These are phyloP conservation scores for Reinhardtius hippoglossoides DNA, from an alignment of 2,113 vertebrate genomes.

Conservation along the genomic window DNA sequence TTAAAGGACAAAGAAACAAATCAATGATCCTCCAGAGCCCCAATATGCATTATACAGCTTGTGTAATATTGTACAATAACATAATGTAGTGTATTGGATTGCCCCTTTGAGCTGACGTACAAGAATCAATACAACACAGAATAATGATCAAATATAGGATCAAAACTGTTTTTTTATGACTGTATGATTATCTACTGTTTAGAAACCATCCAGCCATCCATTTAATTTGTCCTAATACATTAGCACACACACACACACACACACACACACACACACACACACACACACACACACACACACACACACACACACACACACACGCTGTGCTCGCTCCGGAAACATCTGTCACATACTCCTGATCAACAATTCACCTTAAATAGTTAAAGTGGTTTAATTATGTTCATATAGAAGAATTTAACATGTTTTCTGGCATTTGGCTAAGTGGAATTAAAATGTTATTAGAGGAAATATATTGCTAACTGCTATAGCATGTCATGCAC, in stretches of 20 bases:
- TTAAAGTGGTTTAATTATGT: conserved; percentile 36
- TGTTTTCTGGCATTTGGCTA: conserved; percentile 33
- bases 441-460: conserved; percentile 18
- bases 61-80: neutral
- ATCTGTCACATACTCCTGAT: neutral
- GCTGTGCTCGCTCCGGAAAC: neutral
- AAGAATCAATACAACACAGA: conserved; percentile 8
- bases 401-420: conserved; percentile 22
- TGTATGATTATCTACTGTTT: neutral
- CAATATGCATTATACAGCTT: neutral
- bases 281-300: no score
- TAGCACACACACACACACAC: no score
- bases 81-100: neutral
- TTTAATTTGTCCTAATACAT: neutral
- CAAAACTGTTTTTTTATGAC: neutral
- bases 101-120: neutral
- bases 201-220: neutral
- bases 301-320: no score
- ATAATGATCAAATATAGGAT: neutral
- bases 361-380: conserved; percentile 28
- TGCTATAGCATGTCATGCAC: conserved; percentile 28
- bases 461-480: conserved; percentile 16
- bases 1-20: neutral
- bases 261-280: no score
- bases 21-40: neutral